Evolutionary conservation across 2,888 invertebrate genomes (phyloP), one percentile per base, ranked within the genome.

Genomic region (Biston betularia): DNA sequence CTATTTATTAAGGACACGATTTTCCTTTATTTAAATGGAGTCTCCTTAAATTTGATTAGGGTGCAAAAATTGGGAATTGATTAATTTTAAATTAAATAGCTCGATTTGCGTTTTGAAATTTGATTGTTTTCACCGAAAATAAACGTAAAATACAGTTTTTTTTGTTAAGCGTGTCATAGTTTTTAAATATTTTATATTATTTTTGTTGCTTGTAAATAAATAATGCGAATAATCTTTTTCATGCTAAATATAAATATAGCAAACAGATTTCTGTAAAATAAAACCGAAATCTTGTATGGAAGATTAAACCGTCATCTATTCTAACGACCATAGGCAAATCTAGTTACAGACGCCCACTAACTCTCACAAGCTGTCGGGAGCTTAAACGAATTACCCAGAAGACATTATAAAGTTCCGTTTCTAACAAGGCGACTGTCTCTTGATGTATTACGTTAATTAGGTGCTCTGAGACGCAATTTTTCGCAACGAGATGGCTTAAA

Each of bases 381-480:
- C 66, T 53, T 69, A 73, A 73, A 64, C 60, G 59, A 58, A 71
- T 70, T 70, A 71, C 70, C 63, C 62, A 50, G 70, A 70, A 68
- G 73, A 68, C 65, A 70, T 71, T 71, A 70, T 70, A 73, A 71
- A 71, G 68, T 73, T 69, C 64, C 60, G 64, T 63, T 58, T 64
- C 61, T 68, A 70, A 66, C 72, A 61, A 68, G 69, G 50, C 65
- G 68, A 55, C 55, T 46, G 59, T 65, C 68, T 68, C 79, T 79
- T 84, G 85, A 85, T 78, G 79, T 79, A 85, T 84, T 79, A 82
- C 79, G 77, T 80, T 84, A 83, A 83, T 84, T 81, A 82, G 79
- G 75, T 70, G 74, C 77, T 73, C 73, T 63, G 75, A 54, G 73
- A 56, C 71, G 76, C 78, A 72, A 80, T 83, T 84, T 82, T 80